phyloP scores from a whole-genome alignment of 2,888 invertebrate genomes.

The Cantharis rustica region DNA sequence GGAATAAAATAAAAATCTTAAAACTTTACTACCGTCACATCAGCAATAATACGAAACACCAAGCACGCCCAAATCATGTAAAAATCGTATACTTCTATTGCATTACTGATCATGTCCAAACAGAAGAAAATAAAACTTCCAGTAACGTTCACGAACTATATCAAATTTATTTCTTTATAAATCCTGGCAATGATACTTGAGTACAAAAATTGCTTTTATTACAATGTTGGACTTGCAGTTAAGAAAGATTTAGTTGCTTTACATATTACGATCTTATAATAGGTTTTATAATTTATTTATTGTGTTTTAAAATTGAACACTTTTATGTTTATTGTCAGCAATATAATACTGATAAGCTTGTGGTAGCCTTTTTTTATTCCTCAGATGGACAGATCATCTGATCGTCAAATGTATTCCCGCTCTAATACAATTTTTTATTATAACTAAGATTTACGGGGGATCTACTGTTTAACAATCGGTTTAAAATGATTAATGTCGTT shows the following conservation, averaged over 20 bases:
- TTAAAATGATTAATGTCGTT: too few species aligned
- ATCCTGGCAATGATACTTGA: not conserved
- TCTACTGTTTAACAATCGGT: too few species aligned
- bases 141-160: not conserved
- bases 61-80: not conserved
- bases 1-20: not conserved
- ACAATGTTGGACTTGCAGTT: not conserved
- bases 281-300: not conserved
- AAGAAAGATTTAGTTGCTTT: not conserved
- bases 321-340: not conserved
- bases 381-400: too few species aligned
- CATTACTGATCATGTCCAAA: not conserved
- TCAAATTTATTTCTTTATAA: not conserved
- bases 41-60: not conserved
- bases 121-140: not conserved
- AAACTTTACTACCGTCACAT: not conserved
- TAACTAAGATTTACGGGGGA: too few species aligned
- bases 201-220: not conserved
- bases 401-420: too few species aligned
- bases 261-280: not conserved
- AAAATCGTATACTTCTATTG: not conserved
- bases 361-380: not conserved
- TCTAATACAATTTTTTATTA: too few species aligned
- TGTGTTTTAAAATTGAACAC: not conserved
- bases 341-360: not conserved